These are phyloP conservation scores for Brachylomia viminalis DNA, from an alignment of 2,888 invertebrate genomes.

Conservation along the genomic window DNA sequence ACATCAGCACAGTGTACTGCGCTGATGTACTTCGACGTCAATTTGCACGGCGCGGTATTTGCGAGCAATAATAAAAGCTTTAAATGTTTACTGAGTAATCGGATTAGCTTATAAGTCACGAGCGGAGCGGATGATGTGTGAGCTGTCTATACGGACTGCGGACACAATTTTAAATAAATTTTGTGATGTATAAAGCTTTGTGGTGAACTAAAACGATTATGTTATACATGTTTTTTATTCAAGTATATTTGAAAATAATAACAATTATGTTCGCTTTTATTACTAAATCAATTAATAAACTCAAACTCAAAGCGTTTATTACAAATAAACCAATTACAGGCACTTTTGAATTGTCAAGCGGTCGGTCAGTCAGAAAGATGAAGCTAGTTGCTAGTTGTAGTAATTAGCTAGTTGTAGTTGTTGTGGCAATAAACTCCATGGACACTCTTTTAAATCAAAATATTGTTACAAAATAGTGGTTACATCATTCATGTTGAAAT, in stretches of 20 bases:
- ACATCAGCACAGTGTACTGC: not conserved
- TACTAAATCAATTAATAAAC: not conserved
- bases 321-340: no score
- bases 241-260: not conserved
- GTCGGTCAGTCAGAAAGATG: no score
- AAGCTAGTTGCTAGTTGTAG: no score
- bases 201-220: not conserved
- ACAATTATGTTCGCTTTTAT: not conserved
- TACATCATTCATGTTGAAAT: no score
- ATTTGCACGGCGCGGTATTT: slow-evolving; percentile 6
- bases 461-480: no score
- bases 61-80: slow-evolving; percentile 18
- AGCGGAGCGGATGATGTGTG: not conserved
- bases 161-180: not conserved
- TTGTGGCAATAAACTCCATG: no score
- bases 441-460: no score
- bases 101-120: slow-evolving; percentile 22
- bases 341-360: no score
- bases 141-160: not conserved
- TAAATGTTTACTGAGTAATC: slow-evolving; percentile 18
- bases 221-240: not conserved
- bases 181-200: no score
- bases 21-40: no score
- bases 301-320: no score
- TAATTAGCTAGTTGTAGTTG: no score